These are phyloP conservation scores for Dryobotodes eremita DNA, from an alignment of 2,888 invertebrate genomes.

Conservation along the genomic window DNA sequence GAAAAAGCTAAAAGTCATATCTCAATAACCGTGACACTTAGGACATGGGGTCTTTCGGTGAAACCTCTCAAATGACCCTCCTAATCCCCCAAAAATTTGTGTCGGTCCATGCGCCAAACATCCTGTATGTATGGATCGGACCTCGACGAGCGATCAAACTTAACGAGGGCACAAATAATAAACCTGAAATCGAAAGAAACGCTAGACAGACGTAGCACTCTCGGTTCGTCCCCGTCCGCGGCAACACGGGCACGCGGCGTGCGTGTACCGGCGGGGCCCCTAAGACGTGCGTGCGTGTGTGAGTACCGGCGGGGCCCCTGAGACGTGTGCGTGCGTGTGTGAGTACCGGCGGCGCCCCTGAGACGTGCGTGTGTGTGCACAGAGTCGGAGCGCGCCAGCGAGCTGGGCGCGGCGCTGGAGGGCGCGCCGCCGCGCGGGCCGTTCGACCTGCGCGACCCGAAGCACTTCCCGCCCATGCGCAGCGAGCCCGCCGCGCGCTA, in stretches of 20 bases:
- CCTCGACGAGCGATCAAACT: neutral
- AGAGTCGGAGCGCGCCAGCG: constrained; percentile 94
- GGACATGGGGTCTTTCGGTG: too few relatives aligned
- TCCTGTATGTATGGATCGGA: neutral
- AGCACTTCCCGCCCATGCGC: constrained; percentile 95
- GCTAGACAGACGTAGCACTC: constrained; percentile 7
- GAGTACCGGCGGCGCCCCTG: neutral
- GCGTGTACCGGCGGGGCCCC: neutral
- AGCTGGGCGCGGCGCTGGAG: constrained; percentile 94
- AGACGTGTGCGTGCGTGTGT: constrained; percentile 1
- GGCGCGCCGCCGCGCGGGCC: constrained; percentile 92
- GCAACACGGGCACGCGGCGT: neutral
- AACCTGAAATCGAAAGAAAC: neutral
- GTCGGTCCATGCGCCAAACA: too few relatives aligned
- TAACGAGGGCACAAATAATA: neutral
- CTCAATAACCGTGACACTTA: too few relatives aligned
- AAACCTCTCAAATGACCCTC: too few relatives aligned
- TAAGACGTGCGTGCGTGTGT: neutral
- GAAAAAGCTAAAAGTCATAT: too few relatives aligned
- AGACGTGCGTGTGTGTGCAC: constrained; percentile 43
- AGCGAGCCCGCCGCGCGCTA: constrained; percentile 43
- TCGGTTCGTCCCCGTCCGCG: constrained; percentile 9
- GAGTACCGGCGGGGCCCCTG: too few relatives aligned
- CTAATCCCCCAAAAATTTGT: too few relatives aligned
- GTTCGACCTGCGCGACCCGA: constrained; percentile 95